Evolutionary conservation across 2,888 invertebrate genomes (phyloP).

Genomic region (Synergus laeviventris): DNA sequence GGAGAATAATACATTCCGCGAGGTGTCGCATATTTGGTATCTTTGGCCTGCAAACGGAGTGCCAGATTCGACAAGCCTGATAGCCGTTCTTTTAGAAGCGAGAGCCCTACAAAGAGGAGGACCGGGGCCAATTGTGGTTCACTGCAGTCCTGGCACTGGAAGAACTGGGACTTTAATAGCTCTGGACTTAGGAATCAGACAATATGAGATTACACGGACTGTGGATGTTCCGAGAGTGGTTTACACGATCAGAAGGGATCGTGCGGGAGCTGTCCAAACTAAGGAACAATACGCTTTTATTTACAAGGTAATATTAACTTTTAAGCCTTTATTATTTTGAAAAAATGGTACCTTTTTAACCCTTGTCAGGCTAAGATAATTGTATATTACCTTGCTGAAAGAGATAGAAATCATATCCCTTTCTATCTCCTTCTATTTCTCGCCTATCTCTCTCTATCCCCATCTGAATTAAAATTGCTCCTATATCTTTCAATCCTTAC

Average conservation of each 20-base stretch:
- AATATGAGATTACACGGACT: slow-evolving; percentile 87
- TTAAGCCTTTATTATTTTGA: background rate
- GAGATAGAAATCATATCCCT: too few species aligned
- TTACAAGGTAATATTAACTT: slow-evolving; percentile 84
- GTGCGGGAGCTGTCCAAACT: slow-evolving; percentile 93
- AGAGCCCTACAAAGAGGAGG: slow-evolving; percentile 77
- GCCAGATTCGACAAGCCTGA: slow-evolving; percentile 90
- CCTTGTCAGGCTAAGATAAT: too few species aligned
- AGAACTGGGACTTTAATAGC: slow-evolving; percentile 91
- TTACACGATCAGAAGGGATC: slow-evolving; percentile 88
- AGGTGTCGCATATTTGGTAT: slow-evolving; percentile 95
- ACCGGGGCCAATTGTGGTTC: slow-evolving; percentile 86
- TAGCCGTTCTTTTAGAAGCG: slow-evolving; percentile 92
- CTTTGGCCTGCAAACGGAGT: slow-evolving; percentile 95
- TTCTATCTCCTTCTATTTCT: too few species aligned
- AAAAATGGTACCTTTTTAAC: too few species aligned
- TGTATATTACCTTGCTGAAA: too few species aligned
- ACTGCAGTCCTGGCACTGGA: slow-evolving; percentile 94
- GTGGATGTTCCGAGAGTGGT: slow-evolving; percentile 93
- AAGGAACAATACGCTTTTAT: slow-evolving; percentile 95
- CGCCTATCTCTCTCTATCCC: too few species aligned
- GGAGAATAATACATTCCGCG: slow-evolving; percentile 89
- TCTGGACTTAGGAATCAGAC: slow-evolving; percentile 91
- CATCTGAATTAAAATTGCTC: too few species aligned
- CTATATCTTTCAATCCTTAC: too few species aligned